phyloP scores from a whole-genome alignment of 2,113 vertebrate species.

The Strix aluco region DNA sequence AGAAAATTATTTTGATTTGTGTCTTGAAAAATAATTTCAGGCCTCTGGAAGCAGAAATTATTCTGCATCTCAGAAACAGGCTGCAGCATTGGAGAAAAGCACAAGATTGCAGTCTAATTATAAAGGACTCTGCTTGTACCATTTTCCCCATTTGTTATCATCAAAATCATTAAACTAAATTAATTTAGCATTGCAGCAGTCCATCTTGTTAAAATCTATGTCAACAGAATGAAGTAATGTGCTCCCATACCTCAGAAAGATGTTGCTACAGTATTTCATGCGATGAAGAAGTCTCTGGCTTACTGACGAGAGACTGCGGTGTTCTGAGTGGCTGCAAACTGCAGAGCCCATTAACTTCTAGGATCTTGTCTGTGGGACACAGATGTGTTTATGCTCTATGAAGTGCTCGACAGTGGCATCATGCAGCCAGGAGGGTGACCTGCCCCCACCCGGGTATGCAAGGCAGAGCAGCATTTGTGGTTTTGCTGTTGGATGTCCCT shows the following conservation, averaged over 20 bases:
- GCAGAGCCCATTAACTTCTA: background rate
- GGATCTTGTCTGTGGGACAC: background rate
- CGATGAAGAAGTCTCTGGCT: background rate
- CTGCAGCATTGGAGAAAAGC: background rate
- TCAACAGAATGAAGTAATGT: background rate
- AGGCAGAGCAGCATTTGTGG: no score
- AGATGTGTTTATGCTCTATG: accelerated
- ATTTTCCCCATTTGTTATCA: background rate
- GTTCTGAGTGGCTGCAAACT: background rate
- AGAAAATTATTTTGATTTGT: constrained; percentile 15
- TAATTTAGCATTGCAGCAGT: background rate
- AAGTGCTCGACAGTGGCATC: background rate
- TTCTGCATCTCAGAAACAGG: background rate
- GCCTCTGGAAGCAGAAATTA: background rate
- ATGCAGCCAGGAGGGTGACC: accelerated
- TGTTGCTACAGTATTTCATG: background rate
- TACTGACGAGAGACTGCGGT: accelerated
- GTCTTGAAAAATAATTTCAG: constrained; percentile 1
- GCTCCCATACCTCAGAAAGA: background rate
- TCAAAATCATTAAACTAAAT: background rate
- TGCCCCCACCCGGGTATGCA: accelerated
- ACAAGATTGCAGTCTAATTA: background rate
- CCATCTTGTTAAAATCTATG: background rate
- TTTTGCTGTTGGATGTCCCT: background rate
- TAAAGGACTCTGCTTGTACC: background rate